Conservation (phyloP, 2,797 vertebrate genomes). For the Anolis apletophallus region DNA sequence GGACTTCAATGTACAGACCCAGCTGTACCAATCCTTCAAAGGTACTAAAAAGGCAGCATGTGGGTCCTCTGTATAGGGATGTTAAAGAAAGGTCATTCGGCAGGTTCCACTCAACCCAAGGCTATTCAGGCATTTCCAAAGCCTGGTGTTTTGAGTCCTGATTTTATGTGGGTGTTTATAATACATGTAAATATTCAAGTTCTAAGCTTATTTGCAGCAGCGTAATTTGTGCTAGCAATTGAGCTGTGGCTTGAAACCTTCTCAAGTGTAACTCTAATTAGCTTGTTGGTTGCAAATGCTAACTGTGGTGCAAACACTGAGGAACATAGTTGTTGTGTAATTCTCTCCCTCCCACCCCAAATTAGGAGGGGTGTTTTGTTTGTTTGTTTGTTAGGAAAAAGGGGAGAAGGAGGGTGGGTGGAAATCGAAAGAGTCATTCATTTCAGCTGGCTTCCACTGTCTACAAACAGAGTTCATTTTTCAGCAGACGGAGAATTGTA, state of each 20-base stretch:
- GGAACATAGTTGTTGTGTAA: slow-evolving; percentile 48
- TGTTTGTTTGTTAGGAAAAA: neutral
- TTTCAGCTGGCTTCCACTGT: neutral
- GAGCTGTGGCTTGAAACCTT: slow-evolving; percentile 28
- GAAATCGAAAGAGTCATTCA: neutral
- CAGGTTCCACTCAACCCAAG: neutral
- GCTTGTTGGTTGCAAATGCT: slow-evolving; percentile 55
- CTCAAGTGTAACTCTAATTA: slow-evolving; percentile 47
- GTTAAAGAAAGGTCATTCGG: too few species aligned
- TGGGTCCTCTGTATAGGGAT: neutral
- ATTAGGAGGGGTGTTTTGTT: neutral
- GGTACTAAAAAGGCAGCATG: neutral
- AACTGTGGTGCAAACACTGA: slow-evolving; percentile 24
- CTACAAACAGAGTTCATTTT: slow-evolving; percentile 51
- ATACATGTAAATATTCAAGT: slow-evolving; percentile 20
- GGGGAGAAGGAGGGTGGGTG: too few species aligned
- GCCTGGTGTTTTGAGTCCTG: neutral
- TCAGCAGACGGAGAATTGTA: slow-evolving; percentile 67
- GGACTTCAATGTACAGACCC: neutral
- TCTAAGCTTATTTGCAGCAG: slow-evolving; percentile 17
- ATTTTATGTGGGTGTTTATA: neutral
- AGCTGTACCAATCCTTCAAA: neutral
- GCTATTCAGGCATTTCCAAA: neutral
- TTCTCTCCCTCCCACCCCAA: slow-evolving; percentile 22
- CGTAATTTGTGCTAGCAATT: slow-evolving; percentile 41